Base-by-base conservation (phyloP, 2,797 vertebrate genomes). In the Synanceia verrucosa region DNA sequence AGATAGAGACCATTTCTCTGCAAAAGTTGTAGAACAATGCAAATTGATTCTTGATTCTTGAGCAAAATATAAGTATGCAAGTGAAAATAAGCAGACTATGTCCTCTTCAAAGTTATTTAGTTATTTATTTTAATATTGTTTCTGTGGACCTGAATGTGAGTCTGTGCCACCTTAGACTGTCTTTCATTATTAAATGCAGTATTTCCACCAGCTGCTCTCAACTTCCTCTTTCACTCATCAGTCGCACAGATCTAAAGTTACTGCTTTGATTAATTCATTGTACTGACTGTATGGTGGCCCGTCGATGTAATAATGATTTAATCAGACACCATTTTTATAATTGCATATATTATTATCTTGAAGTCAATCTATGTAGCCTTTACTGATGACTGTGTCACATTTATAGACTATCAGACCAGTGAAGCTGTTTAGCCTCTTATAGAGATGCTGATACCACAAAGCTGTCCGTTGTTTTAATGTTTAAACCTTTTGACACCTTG, bases 151-250 rank as follows among this genome's bases (percentile, higher is more conserved):
- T 73, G 39, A 65, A 65, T n/a, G 12, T 46, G 58, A 68, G 55
- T 62, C 28, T 36, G 50, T 59, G 34, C 47, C 58, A 64, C 77
- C 81, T 83, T 79, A 79, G 73, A 43, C 75, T 78, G 81, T 86
- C 77, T 68, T 90, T 81, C 85, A 92, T 93, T 91, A 91, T 88
- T 92, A 76, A 89, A 81, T 65, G 71, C 67, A 78, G 79, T 78
- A 76, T 88, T 81, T 88, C 72, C 80, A 84, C 43, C 28, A 18
- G 71, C 60, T 41, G 51, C 51, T 84, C 87, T 93, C 86, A 70
- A 13, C 72, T 91, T 93, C 79, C 84, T 86, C 77, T 90, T 87
- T 91, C 89, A 84, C 82, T 89, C 73, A 72, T 77, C 83, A 68
- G 69, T 72, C 56, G 53, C 63, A 46, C 52, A 69, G 16, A 41